A percentile compares a stretch with the other conserved stretches of the same genome.
phyloP scores from a whole-genome alignment of 2,797 vertebrate genomes.

The Microctenopoma steveboyesi region DNA sequence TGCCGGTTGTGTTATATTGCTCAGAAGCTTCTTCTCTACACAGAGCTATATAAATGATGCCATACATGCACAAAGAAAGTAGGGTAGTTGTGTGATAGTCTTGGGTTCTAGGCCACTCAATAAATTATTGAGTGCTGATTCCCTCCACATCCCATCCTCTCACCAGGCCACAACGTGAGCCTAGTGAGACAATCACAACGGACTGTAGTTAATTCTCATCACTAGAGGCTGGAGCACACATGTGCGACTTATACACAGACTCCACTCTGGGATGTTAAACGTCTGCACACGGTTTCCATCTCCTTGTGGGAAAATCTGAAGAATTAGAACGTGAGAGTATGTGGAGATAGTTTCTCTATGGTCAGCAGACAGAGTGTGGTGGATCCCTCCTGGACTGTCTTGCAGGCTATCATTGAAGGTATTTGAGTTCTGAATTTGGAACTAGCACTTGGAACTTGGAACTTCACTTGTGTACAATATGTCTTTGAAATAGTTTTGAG shows the following conservation, averaged over 20 bases:
- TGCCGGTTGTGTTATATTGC: slow-evolving; percentile 28
- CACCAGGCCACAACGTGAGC: slow-evolving; percentile 52
- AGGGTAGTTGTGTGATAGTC: slow-evolving; percentile 36
- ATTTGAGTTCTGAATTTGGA: slow-evolving; percentile 20
- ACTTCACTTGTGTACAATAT: slow-evolving; percentile 1
- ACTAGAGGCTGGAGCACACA: slow-evolving; percentile 3
- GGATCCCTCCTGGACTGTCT: slow-evolving; percentile 30
- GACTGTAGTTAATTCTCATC: slow-evolving; percentile 48
- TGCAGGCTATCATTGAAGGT: slow-evolving; percentile 55
- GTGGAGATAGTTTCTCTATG: slow-evolving; percentile 32
- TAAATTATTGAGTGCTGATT: slow-evolving; percentile 64
- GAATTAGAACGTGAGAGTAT: neutral
- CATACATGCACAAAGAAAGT: slow-evolving; percentile 43
- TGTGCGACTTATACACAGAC: slow-evolving; percentile 10
- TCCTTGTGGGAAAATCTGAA: slow-evolving; percentile 3
- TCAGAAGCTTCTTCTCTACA: slow-evolving; percentile 42
- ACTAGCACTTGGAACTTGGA: neutral
- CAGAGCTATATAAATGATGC: slow-evolving; percentile 35
- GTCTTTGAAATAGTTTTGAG: slow-evolving; percentile 14
- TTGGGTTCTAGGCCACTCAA: slow-evolving; percentile 66
- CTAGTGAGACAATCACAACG: slow-evolving; percentile 59
- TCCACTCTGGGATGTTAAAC: slow-evolving; percentile 13
- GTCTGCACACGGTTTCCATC: slow-evolving; percentile 6
- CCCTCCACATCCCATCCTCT: slow-evolving; percentile 39
- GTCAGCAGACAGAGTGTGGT: slow-evolving; percentile 29